Conservation (phyloP, 1,140 invertebrate species). For the Epicauta chinensis region DNA sequence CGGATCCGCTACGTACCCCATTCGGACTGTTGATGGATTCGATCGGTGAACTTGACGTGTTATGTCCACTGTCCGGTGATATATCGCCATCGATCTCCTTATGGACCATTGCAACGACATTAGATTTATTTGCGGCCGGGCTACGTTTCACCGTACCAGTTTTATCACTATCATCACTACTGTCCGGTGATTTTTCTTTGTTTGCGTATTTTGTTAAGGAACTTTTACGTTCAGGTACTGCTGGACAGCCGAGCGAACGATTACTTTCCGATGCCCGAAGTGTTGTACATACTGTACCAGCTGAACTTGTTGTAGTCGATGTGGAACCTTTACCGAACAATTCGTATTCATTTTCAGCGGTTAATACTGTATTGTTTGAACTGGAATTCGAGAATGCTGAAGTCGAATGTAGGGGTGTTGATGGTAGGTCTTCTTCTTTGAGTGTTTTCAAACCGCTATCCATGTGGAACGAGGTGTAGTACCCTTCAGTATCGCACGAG, state of each 20-base stretch:
- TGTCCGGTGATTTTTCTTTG: slow-evolving; percentile 40
- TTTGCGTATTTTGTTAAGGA: slow-evolving; percentile 49
- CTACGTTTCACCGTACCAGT: slow-evolving; percentile 52
- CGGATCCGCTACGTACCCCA: slow-evolving; percentile 61
- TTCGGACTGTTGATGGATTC: slow-evolving; percentile 63
- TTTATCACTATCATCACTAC: slow-evolving; percentile 47
- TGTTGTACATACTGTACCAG: slow-evolving; percentile 80
- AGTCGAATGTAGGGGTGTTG: slow-evolving; percentile 57
- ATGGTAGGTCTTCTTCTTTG: slow-evolving; percentile 68
- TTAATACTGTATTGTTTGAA: slow-evolving; percentile 53
- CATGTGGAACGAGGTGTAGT: slow-evolving; percentile 95
- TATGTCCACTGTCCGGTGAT: slow-evolving; percentile 72
- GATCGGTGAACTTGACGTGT: slow-evolving; percentile 72
- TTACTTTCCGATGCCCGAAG: slow-evolving; percentile 56
- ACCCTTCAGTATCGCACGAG: slow-evolving; percentile 93
- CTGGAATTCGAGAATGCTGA: slow-evolving; percentile 50
- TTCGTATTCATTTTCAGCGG: slow-evolving; percentile 81
- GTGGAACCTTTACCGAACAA: slow-evolving; percentile 82
- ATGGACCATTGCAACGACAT: slow-evolving; percentile 52
- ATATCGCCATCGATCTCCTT: slow-evolving; percentile 58
- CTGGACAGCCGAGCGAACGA: slow-evolving; percentile 54
- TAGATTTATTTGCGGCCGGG: slow-evolving; percentile 46
- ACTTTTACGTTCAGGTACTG: slow-evolving; percentile 70
- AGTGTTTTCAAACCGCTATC: slow-evolving; percentile 86
- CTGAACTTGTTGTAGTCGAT: slow-evolving; percentile 82